Evolutionary conservation across 2,888 invertebrate species (phyloP).

Genomic region (Campoplex capitator): DNA sequence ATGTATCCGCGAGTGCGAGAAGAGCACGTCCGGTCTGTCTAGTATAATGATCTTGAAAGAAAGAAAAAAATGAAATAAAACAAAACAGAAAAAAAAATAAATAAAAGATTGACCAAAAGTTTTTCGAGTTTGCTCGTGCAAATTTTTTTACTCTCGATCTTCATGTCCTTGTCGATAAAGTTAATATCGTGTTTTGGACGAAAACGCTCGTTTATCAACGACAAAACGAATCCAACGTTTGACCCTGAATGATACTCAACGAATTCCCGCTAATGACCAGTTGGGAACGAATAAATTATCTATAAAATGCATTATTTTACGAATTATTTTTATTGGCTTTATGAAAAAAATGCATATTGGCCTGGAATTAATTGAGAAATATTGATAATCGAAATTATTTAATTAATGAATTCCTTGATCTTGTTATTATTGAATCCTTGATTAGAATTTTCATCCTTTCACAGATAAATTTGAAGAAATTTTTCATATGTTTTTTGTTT

Average conservation of each 20-base stretch:
- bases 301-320: not conserved
- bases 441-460: not conserved
- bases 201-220: conserved; percentile 48
- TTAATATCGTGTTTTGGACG: conserved; percentile 1
- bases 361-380: not conserved
- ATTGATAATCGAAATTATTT: not conserved
- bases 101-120: not conserved
- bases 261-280: not conserved
- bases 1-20: not conserved
- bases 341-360: not conserved
- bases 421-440: not conserved
- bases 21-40: conserved; percentile 15
- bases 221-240: conserved; percentile 9
- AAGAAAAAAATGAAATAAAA: not conserved
- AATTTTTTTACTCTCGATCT: not conserved
- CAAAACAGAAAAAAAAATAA: not conserved
- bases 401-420: not conserved
- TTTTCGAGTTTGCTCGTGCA: conserved; percentile 19
- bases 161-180: conserved; percentile 31
- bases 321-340: not conserved
- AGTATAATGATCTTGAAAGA: conserved; percentile 28
- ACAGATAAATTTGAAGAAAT: too few species aligned
- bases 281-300: conserved; percentile 8
- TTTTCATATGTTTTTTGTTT: not conserved
- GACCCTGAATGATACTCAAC: conserved; percentile 35